Percentiles rank a stretch among this genome's conserved stretches.
phyloP scores from a whole-genome alignment of 1,140 invertebrate genomes.

The Caenorhabditis elegans region DNA sequence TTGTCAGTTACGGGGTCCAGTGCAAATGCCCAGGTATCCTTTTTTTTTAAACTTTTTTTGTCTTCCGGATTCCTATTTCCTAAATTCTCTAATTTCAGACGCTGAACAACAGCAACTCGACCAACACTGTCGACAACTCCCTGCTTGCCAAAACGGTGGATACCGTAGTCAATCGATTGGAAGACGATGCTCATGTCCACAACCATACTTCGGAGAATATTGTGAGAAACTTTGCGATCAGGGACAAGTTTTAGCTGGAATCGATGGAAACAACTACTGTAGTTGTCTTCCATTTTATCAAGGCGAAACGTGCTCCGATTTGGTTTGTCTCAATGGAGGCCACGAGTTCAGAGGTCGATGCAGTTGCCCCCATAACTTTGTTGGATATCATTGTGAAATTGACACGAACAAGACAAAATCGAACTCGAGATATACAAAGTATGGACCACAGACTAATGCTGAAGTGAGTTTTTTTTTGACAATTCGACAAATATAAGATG shows the following conservation, averaged over 20 bases:
- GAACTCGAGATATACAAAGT: not conserved
- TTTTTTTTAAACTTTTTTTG: not conserved
- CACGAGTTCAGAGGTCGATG: slow-evolving; percentile 55
- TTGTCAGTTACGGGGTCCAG: slow-evolving; percentile 45
- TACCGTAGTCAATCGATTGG: slow-evolving; percentile 51
- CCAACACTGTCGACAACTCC: slow-evolving; percentile 58
- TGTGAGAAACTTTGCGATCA: slow-evolving; percentile 65
- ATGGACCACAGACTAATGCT: not conserved
- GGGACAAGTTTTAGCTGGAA: slow-evolving; percentile 52
- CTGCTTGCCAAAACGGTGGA: slow-evolving; percentile 60
- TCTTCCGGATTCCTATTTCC: too few species aligned
- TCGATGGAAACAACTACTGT: slow-evolving; percentile 59
- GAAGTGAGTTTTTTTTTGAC: not conserved
- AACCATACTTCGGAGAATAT: slow-evolving; percentile 64
- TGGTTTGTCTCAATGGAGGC: slow-evolving; percentile 64
- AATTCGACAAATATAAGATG: too few species aligned
- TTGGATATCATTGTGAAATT: slow-evolving; percentile 65
- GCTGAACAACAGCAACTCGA: slow-evolving; percentile 46
- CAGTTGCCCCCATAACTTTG: slow-evolving; percentile 56
- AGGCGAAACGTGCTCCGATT: slow-evolving; percentile 62
- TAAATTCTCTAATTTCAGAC: slow-evolving; percentile 41
- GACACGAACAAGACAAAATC: slow-evolving; percentile 59
- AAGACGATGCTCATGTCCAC: slow-evolving; percentile 54
- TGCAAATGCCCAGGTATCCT: slow-evolving; percentile 57
- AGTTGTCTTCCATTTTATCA: slow-evolving; percentile 63